phyloP scores from a whole-genome alignment of 2,113 vertebrate genomes.

The Sinocyclocheilus rhinocerous region DNA sequence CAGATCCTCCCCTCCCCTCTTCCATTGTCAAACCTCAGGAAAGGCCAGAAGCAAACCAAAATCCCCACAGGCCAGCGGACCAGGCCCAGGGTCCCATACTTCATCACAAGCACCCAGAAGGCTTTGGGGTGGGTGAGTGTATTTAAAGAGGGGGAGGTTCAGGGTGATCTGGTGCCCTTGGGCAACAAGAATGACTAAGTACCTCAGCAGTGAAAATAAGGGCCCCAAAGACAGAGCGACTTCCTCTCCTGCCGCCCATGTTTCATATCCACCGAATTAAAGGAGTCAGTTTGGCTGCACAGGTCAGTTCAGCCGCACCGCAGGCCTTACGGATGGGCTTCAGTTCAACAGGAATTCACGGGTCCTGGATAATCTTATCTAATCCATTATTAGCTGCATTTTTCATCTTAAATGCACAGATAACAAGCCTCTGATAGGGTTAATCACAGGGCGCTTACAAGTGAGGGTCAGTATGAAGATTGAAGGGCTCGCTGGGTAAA shows the following conservation, averaged over 20 bases:
- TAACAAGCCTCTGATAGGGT: slow-evolving; percentile 66
- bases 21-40: slow-evolving; percentile 34
- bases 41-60: slow-evolving; percentile 44
- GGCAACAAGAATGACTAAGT: slow-evolving; percentile 62
- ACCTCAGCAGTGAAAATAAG: slow-evolving; percentile 60
- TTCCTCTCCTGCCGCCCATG: slow-evolving; percentile 62
- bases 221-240: slow-evolving; percentile 60
- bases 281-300: slow-evolving; percentile 60
- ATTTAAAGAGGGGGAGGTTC: slow-evolving; percentile 30
- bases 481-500: slow-evolving; percentile 51
- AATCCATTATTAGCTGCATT: slow-evolving; percentile 69
- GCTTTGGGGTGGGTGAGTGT: slow-evolving; percentile 18
- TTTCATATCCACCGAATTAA: slow-evolving; percentile 70
- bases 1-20: slow-evolving; percentile 9
- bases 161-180: slow-evolving; percentile 53
- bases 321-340: slow-evolving; percentile 33
- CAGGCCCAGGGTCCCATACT: slow-evolving; percentile 35
- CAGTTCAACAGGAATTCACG: slow-evolving; percentile 58
- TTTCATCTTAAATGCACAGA: slow-evolving; percentile 68
- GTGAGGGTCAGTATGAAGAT: slow-evolving; percentile 62
- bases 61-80: slow-evolving; percentile 19
- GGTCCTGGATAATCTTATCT: slow-evolving; percentile 70
- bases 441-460: slow-evolving; percentile 66
- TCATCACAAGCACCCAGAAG: slow-evolving; percentile 59
- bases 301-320: background rate